Percentiles rank a stretch among this genome's conserved stretches.
phyloP scores from a whole-genome alignment of 2,888 invertebrate species.

The Agrochola circellaris region DNA sequence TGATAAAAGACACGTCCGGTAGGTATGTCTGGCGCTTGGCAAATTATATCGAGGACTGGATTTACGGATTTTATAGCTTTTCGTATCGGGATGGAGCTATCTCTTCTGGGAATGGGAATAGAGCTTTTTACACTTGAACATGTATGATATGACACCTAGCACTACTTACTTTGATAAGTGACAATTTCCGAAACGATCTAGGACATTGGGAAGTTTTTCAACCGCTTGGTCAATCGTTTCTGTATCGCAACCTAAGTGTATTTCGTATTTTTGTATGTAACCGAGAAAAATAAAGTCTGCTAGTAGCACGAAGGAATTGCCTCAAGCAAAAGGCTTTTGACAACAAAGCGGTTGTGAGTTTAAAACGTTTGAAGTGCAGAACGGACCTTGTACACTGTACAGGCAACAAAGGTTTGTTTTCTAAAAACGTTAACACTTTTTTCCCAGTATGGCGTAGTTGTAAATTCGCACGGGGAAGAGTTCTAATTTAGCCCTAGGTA shows the following conservation, averaged over 20 bases:
- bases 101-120: neutral
- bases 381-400: neutral
- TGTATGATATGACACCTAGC: neutral
- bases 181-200: neutral
- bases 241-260: neutral
- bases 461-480: neutral
- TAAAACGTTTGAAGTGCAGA: neutral
- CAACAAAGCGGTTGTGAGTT: conserved; percentile 31
- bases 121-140: neutral
- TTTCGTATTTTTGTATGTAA: neutral
- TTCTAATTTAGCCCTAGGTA: neutral
- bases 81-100: neutral
- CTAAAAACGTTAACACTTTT: conserved; percentile 9
- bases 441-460: neutral
- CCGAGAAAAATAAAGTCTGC: conserved; percentile 16
- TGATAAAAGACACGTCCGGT: conserved; percentile 63
- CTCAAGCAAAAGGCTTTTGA: conserved; percentile 29
- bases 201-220: neutral
- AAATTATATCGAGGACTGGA: conserved; percentile 39
- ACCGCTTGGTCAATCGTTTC: neutral
- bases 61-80: conserved; percentile 28
- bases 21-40: conserved; percentile 51
- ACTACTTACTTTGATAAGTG: neutral
- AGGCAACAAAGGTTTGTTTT: neutral
- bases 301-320: conserved; percentile 28